Percentiles rank a stretch among this genome's conserved stretches.
phyloP scores from a whole-genome alignment of 2,888 invertebrate species.

The Ectemnius lituratus region DNA sequence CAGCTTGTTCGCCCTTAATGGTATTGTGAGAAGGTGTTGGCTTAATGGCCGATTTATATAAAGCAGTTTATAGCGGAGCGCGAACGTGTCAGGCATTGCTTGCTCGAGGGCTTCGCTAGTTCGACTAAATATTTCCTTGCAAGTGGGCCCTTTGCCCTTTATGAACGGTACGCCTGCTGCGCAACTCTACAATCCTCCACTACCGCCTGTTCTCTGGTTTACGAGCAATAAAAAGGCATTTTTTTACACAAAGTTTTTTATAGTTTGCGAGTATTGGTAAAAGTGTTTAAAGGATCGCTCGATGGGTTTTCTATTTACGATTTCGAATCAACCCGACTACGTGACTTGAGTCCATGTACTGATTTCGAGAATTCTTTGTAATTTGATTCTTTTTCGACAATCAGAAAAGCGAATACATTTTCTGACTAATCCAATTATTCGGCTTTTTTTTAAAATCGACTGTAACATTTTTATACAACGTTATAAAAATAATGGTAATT shows the following conservation, averaged over 20 bases:
- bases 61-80: neutral
- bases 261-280: constrained; percentile 17
- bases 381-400: too few relatives aligned
- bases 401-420: too few relatives aligned
- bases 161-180: constrained; percentile 22
- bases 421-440: too few relatives aligned
- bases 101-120: constrained; percentile 1
- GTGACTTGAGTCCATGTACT: too few relatives aligned
- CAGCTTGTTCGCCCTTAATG: neutral
- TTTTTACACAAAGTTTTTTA: constrained; percentile 41
- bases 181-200: constrained; percentile 12
- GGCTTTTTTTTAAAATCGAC: too few relatives aligned
- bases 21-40: neutral
- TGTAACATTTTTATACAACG: too few relatives aligned
- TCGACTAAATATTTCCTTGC: constrained; percentile 28
- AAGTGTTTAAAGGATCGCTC: constrained; percentile 7
- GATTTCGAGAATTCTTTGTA: too few relatives aligned
- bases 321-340: constrained; percentile 10
- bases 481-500: too few relatives aligned
- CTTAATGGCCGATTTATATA: neutral
- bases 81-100: constrained; percentile 11
- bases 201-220: constrained; percentile 21
- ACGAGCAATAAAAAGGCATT: constrained; percentile 42
- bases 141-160: constrained; percentile 19
- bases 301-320: constrained; percentile 27